These are phyloP conservation scores for Charadrius vociferus DNA, from an alignment of 2,113 vertebrate genomes.

Conservation along the genomic window DNA sequence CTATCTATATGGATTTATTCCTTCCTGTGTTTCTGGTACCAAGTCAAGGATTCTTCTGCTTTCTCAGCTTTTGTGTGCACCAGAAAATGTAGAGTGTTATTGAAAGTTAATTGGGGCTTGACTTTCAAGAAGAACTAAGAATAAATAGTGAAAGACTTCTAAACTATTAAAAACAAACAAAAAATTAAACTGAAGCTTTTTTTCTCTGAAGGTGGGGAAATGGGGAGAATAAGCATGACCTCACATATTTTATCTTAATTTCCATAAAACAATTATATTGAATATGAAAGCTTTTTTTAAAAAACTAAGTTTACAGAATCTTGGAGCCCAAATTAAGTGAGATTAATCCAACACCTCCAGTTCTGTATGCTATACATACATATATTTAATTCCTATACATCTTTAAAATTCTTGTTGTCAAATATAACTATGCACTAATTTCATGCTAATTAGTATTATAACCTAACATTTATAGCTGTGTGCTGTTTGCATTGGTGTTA, in stretches of 20 bases:
- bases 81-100: background rate
- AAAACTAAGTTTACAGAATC: background rate
- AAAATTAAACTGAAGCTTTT: background rate
- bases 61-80: background rate
- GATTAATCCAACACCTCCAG: background rate
- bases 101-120: background rate
- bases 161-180: background rate
- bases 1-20: background rate
- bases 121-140: background rate
- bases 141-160: background rate
- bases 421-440: background rate
- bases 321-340: background rate
- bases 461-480: background rate
- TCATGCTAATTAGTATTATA: background rate
- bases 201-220: background rate
- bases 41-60: background rate
- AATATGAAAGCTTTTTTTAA: background rate
- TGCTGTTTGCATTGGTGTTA: background rate
- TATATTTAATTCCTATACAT: background rate
- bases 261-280: background rate
- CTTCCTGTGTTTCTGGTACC: background rate
- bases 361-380: background rate
- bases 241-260: background rate
- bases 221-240: accelerated
- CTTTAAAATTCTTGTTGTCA: background rate